Base-by-base conservation (phyloP, 1,140 invertebrate genomes). In the Monomorium pharaonis region DNA sequence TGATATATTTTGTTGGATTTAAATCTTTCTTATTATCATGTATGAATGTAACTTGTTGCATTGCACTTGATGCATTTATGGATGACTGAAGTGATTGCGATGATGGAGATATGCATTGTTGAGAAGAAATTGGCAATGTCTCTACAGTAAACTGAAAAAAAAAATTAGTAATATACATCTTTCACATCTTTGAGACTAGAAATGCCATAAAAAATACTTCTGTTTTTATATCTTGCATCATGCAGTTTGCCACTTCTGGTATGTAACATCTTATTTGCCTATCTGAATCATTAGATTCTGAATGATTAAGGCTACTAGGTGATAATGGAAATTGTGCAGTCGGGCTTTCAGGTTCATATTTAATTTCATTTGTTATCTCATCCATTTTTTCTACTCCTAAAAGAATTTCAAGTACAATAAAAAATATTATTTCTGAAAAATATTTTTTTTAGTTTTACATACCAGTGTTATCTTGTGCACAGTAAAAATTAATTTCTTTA, bases 121-220 rank as follows among this genome's bases (percentile, higher is more conserved):
- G 90, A 49, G 94, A 94, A 37, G 94, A 94, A 69, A 95, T 94
- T 9, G 94, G 93, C 27, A 94, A 94, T 33, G 91, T 94, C 69
- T 94, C 94, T 18, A 94, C 65, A 49, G 72, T 75, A 65, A 92
- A 87, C 93, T 94, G 56, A 51, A 51, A 75, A 89, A 49, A 70
- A 86, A 27, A 72, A 24, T 58, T 0, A 44, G 3, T 81, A 47
- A 54, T 14, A 6, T 30, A 54, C 16, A 6, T 33, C 12, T 49
- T 24, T 78, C 51, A n/a, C 24, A 51, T 78, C 10, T 44, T 47
- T 65, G 7, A 33, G 12, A 24, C 3, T 65, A 18, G 33, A 65
- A 5, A 65, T 44, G 10, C 12, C 16, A n/a, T 9, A 10, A 12
- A 33, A 49, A n/a, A 80, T 72, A 58, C 51, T 37, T 74, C 21